A percentile compares a stretch with the other conserved stretches of the same genome.
Conservation (phyloP, 2,888 invertebrate species). For the Trissoscelio sp. region DNA sequence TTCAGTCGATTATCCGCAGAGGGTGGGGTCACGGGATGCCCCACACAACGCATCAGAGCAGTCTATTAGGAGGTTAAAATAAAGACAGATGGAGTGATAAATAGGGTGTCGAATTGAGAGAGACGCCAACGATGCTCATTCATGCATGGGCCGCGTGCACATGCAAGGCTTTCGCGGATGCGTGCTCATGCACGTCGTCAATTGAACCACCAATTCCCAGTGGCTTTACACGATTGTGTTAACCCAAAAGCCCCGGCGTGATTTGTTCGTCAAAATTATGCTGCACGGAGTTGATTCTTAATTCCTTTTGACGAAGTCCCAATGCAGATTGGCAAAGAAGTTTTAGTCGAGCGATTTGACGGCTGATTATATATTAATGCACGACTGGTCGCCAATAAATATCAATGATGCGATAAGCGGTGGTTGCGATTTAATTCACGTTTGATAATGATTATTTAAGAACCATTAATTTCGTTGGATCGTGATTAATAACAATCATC, state of each 20-base stretch:
- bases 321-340: neutral
- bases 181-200: slow-evolving; percentile 64
- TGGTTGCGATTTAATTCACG: neutral
- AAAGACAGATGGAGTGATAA: slow-evolving; percentile 71
- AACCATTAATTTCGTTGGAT: slow-evolving; percentile 27
- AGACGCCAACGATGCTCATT: slow-evolving; percentile 55
- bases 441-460: slow-evolving; percentile 26
- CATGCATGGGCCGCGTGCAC: slow-evolving; percentile 61
- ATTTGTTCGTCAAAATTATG: slow-evolving; percentile 48
- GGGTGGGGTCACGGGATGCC: slow-evolving; percentile 65
- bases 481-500: slow-evolving; percentile 33
- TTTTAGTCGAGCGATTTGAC: slow-evolving; percentile 25
- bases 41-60: slow-evolving; percentile 54
- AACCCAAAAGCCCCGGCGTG: slow-evolving; percentile 49
- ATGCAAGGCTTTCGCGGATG: slow-evolving; percentile 59
- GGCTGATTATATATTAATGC: neutral
- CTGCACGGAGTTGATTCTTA: slow-evolving; percentile 46
- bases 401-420: neutral
- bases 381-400: neutral
- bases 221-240: slow-evolving; percentile 64
- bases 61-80: slow-evolving; percentile 69
- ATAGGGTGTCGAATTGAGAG: slow-evolving; percentile 63
- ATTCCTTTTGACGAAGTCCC: slow-evolving; percentile 44
- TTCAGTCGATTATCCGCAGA: slow-evolving; percentile 82
- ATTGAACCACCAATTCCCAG: slow-evolving; percentile 65